Percentiles rank a stretch among this genome's conserved stretches.
phyloP scores from a whole-genome alignment of 1,140 invertebrate genomes.

The Pogonomyrmex californicus region DNA sequence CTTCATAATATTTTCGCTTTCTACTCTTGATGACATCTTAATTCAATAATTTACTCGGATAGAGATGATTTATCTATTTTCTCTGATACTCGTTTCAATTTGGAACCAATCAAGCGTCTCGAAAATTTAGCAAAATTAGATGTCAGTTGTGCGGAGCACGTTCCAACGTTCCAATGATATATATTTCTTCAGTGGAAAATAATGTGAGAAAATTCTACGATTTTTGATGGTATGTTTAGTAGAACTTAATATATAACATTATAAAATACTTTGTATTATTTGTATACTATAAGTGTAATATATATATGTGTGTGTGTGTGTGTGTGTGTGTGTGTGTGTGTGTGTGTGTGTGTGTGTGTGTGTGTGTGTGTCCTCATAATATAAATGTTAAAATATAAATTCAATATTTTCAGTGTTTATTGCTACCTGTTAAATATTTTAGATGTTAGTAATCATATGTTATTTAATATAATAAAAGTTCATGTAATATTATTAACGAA shows the following conservation, averaged over 20 bases:
- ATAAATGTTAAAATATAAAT: not conserved
- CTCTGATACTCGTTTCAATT: slow-evolving; percentile 3
- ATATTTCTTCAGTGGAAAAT: slow-evolving; percentile 7
- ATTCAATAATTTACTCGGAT: slow-evolving; percentile 42
- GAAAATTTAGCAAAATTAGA: slow-evolving; percentile 21
- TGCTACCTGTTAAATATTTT: not conserved
- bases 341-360: not conserved
- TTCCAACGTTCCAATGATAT: not conserved
- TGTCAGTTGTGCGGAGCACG: not conserved
- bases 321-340: not conserved
- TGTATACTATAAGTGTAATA: not conserved
- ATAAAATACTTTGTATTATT: not conserved
- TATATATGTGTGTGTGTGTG: no score
- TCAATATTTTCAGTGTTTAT: not conserved
- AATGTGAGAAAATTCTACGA: not conserved
- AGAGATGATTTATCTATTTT: slow-evolving; percentile 41
- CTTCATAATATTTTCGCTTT: slow-evolving; percentile 38
- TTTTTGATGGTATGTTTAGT: not conserved
- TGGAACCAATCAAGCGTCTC: not conserved
- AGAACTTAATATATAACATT: not conserved
- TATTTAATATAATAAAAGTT: not conserved
- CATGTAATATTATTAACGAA: not conserved
- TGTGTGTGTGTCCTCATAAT: not conserved
- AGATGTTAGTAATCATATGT: not conserved
- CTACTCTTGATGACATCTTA: slow-evolving; percentile 42